Evolutionary conservation across 2,888 invertebrate species (phyloP).

Genomic region (Troides oblongomaculatus): DNA sequence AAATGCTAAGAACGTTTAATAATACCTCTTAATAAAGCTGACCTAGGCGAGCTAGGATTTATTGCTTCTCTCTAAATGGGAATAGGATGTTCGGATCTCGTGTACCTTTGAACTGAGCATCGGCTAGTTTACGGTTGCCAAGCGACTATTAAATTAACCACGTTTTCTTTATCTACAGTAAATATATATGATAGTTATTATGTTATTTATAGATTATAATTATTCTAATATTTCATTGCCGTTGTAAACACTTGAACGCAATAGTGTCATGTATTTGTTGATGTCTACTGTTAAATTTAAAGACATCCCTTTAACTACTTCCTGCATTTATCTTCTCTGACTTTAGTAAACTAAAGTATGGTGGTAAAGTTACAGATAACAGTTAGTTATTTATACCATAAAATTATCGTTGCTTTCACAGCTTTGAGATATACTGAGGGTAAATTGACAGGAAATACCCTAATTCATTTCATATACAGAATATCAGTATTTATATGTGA

Average conservation of each 20-base stretch:
- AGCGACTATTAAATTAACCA: not conserved
- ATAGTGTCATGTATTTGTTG: no score
- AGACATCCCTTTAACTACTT: no score
- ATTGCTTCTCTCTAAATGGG: not conserved
- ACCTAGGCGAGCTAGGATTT: conserved; percentile 16
- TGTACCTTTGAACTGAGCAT: not conserved
- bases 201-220: no score
- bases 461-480: no score
- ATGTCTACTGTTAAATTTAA: no score
- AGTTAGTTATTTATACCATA: not conserved
- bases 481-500: no score
- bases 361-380: not conserved
- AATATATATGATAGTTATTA: not conserved
- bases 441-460: no score
- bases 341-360: not conserved
- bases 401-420: not conserved
- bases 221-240: no score
- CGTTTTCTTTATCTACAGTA: not conserved
- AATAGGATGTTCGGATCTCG: conserved; percentile 8
- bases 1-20: conserved; percentile 21
- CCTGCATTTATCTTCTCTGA: no score
- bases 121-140: not conserved
- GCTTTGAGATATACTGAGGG: no score
- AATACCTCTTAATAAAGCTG: conserved; percentile 4
- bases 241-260: no score